Base-by-base conservation (phyloP, 2,888 invertebrate species). In the Tetramorium bicarinatum region DNA sequence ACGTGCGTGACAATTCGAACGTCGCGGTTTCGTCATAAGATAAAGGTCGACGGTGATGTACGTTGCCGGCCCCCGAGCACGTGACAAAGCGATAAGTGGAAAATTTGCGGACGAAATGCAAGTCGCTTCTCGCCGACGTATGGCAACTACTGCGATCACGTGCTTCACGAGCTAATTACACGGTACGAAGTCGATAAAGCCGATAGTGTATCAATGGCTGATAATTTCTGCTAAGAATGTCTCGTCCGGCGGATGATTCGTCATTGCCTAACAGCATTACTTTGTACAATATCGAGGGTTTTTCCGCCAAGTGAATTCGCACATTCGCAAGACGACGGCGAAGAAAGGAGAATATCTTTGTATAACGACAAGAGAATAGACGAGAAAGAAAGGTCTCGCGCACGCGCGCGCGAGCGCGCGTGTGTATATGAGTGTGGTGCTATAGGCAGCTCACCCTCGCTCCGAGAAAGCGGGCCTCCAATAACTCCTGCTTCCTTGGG, bases 401-500 rank as follows among this genome's bases (percentile, higher is more conserved):
- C 29, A 34, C 29, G 29, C 29, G 29, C 34, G 11, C 15, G 15
- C 47, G 47, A 0, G 47, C 29, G 41, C 72, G 72, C 25, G 41
- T 6, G 4, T 15, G 15, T 47, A 3, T 47, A 4, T 15, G 15
- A 4, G 47, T 47, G 47, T 47, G 6, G 25, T 34, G 47, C 41
- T 71, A 47, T 66, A 44, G 79, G 49, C 77, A 86, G 97, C 98
- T 97, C 96, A 98, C 98, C 98, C 98, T 97, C 96, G 97, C 98
- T 96, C 99, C 98, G 95, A 98, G 97, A 96, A 99, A 98, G 96
- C 99, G 97, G 95, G 99, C 99, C 96, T 99, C 99, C 96, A 99
- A 97, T 95, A 99, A 97, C 97, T 99, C 99, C 96, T 99, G 99
- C 96, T 99, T 99, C 96, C 99, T 97, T 95, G 99, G 99, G 97